A percentile compares a stretch with the other conserved stretches of the same genome.
These are phyloP conservation scores for Meghimatium bilineatum DNA, from an alignment of 2,888 invertebrate genomes.

Conservation along the genomic window DNA sequence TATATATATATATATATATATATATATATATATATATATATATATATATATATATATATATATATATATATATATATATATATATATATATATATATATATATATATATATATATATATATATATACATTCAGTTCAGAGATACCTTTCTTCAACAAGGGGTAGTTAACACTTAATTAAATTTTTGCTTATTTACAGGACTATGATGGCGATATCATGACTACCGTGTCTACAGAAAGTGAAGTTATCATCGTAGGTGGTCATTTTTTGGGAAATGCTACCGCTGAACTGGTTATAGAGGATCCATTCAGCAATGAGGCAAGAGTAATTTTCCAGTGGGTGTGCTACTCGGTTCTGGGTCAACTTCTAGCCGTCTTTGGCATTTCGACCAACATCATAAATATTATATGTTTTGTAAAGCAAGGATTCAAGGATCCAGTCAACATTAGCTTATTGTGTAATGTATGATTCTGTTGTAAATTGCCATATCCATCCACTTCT, in stretches of 20 bases:
- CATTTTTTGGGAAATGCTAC: not conserved
- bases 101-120: too few species aligned
- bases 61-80: too few species aligned
- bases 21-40: too few species aligned
- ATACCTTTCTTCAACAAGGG: too few species aligned
- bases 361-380: not conserved
- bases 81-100: too few species aligned
- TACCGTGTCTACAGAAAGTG: not conserved
- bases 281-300: not conserved
- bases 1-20: too few species aligned
- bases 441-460: slow-evolving; percentile 22
- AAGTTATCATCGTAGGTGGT: not conserved
- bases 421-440: slow-evolving; percentile 21
- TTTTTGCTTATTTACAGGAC: not conserved
- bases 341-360: not conserved
- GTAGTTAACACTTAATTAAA: too few species aligned
- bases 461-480: not conserved
- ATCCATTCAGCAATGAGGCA: not conserved
- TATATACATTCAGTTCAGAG: too few species aligned
- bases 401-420: slow-evolving; percentile 13
- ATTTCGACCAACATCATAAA: not conserved
- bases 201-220: not conserved
- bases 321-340: slow-evolving; percentile 6
- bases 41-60: too few species aligned
- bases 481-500: too few species aligned